These are phyloP conservation scores for Pseudorhombus dupliciocellatus DNA, from an alignment of 2,113 vertebrate genomes.

Conservation along the genomic window DNA sequence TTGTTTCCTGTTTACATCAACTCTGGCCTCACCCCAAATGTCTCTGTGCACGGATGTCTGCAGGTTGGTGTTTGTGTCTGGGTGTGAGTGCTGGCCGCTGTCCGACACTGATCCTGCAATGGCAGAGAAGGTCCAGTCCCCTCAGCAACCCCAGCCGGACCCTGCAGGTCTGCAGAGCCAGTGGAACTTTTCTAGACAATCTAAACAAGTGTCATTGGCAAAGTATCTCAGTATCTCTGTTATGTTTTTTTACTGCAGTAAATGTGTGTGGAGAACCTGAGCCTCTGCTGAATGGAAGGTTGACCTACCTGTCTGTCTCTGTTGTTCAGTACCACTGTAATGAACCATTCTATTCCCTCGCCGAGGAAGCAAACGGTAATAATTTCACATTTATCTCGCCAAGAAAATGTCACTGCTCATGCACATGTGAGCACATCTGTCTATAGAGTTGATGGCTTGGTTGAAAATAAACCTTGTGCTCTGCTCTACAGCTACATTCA, in stretches of 20 bases:
- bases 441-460: too few relatives aligned
- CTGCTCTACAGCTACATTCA: slow-evolving; percentile 29
- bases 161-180: slow-evolving; percentile 76
- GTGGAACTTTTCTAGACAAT: slow-evolving; percentile 78
- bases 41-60: too few relatives aligned
- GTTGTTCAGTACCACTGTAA: slow-evolving; percentile 77
- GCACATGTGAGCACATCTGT: too few relatives aligned
- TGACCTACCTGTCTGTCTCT: slow-evolving; percentile 70
- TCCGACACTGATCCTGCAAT: slow-evolving; percentile 31
- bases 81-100: slow-evolving; percentile 37
- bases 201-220: not conserved
- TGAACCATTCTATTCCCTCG: slow-evolving; percentile 70
- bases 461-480: too few relatives aligned
- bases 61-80: slow-evolving; percentile 70
- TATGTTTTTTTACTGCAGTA: slow-evolving; percentile 66
- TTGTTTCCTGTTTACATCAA: too few relatives aligned
- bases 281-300: slow-evolving; percentile 67
- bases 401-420: too few relatives aligned
- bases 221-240: not conserved
- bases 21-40: too few relatives aligned
- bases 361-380: slow-evolving; percentile 41
- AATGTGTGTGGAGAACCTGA: slow-evolving; percentile 77
- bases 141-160: slow-evolving; percentile 87
- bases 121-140: slow-evolving; percentile 86
- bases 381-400: not conserved